These are phyloP conservation scores for Pao palembangensis DNA, from an alignment of 2,113 vertebrate species.

Conservation along the genomic window DNA sequence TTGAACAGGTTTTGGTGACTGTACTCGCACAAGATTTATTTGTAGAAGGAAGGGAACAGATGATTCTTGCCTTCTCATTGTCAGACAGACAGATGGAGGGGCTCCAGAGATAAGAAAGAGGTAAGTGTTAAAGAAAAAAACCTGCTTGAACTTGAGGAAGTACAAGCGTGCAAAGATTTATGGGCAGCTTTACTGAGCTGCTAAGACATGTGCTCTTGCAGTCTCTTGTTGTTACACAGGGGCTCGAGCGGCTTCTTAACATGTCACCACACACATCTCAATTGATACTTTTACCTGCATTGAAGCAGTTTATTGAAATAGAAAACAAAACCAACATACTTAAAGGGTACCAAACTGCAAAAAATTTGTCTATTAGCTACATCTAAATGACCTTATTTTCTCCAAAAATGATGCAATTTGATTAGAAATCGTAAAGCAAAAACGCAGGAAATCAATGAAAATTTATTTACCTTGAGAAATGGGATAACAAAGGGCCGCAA, in stretches of 20 bases:
- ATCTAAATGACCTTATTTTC: too few species aligned
- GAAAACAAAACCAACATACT: background rate
- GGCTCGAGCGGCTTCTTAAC: slow-evolving; percentile 53
- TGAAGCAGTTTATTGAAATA: slow-evolving; percentile 31
- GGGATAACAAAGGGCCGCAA: slow-evolving; percentile 96
- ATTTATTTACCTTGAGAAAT: slow-evolving; percentile 92
- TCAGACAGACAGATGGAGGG: slow-evolving; percentile 52
- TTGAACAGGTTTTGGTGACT: slow-evolving; percentile 16
- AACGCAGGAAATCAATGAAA: background rate
- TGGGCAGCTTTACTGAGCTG: slow-evolving; percentile 51
- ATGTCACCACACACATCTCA: slow-evolving; percentile 40
- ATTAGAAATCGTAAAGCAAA: slow-evolving; percentile 26
- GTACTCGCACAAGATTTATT: slow-evolving; percentile 42
- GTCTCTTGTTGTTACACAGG: slow-evolving; percentile 49
- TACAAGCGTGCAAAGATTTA: slow-evolving; percentile 56
- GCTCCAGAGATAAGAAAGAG: slow-evolving; percentile 57
- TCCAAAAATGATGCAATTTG: slow-evolving; percentile 5
- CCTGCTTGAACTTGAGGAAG: slow-evolving; percentile 2
- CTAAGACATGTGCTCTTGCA: slow-evolving; percentile 60
- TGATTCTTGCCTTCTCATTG: slow-evolving; percentile 46
- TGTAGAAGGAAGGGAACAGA: slow-evolving; percentile 35
- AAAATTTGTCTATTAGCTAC: too few species aligned
- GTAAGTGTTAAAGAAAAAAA: slow-evolving; percentile 34
- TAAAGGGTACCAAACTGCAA: background rate
- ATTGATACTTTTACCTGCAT: slow-evolving; percentile 25